Base-by-base conservation (phyloP, 2,113 vertebrate genomes). In the Proterorhinus semilunaris region DNA sequence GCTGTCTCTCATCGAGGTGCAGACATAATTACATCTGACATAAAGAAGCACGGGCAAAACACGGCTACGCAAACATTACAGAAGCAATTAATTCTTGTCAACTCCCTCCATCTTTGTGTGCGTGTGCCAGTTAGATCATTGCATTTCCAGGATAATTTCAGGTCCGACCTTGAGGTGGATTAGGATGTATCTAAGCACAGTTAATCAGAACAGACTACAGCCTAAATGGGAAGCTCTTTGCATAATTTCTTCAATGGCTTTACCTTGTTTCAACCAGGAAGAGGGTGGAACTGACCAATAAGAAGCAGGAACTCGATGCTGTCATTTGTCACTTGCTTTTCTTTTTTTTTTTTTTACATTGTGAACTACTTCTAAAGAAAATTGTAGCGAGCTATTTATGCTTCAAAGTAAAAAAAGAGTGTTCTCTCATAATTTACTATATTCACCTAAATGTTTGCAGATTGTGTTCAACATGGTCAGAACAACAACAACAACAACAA, bases 1-100 rank as follows among this genome's bases (percentile, higher is more conserved):
- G 76, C 73, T 66, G 70, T 65, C 72, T 75, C 68, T 81, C 77
- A 83, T 77, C 15, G 74, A 82, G 79, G 79, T 76, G 62, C 52
- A 76, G 58, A 76, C n/a, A 72, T 80, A 81, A 87, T 88, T 82
- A 83, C 81, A 63, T 74, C 79, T 52, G 78, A 85, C 84, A 77
- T 77, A 85, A 75, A 86, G 82, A 85, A 71, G 80, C 78, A 71
- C 75, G 82, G 69, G 70, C 68, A 80, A 58, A 71, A 85, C 81
- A 75, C 71, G 73, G 86, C 80, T 76, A 63, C 46, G 27, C 78
- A 86, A 85, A 89, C 77, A 73, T 77, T 74, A 83, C 75, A 83
- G 72, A 84, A 79, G 78, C 76, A 71, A 85, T 80, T 80, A 68
- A 75, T 73, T 86, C 72, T 71, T 72, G 73, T 90, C 62, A 3